Evolutionary conservation across 2,888 invertebrate species (phyloP), one percentile per base, ranked within the genome.

Genomic region (Plagodis dolabraria): DNA sequence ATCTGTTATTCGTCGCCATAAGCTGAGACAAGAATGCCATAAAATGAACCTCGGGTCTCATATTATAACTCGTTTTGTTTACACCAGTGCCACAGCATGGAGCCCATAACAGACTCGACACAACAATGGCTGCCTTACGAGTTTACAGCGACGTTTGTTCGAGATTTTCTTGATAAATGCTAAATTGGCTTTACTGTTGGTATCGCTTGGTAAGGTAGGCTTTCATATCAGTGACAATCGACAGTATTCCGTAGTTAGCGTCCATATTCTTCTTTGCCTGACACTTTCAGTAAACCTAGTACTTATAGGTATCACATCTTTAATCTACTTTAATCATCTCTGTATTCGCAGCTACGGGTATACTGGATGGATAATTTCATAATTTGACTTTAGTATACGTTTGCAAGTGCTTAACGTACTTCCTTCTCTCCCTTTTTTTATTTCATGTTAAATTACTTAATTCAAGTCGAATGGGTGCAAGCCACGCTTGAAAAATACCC

Each of bases 101-200:
- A 71, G 74, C 64, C 78, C 80, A 80, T 83, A 82, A 77, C 76
- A 68, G 72, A 72, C 65, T 84, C 81, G 89, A 89, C 89, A 87
- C 76, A 86, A 88, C 88, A 88, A 89, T 87, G 84, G 86, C 76
- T 62, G 76, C 70, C 75, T 76, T 75, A 74, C 69, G 76, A 78
- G 76, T 71, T 78, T 75, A 75, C 76, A 74, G 70, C 77, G 75
- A 73, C 73, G 76, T 79, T 80, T 72, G 74, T 81, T 77, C 73
- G 75, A 85, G 86, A 89, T 89, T 83, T 79, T 74, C 76, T 75
- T 76, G 89, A 87, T 89, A 87, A 86, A 85, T 76, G 76, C 75
- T 86, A 85, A 87, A 89, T 87, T 88, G 88, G 83, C 84, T 80
- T 70, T 75, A 74, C 72, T 73, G 74, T 70, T 22, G 22, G 71